A percentile compares a stretch with the other conserved stretches of the same genome.
phyloP scores from a whole-genome alignment of 2,113 vertebrate genomes.

The Lepidothrix coronata region DNA sequence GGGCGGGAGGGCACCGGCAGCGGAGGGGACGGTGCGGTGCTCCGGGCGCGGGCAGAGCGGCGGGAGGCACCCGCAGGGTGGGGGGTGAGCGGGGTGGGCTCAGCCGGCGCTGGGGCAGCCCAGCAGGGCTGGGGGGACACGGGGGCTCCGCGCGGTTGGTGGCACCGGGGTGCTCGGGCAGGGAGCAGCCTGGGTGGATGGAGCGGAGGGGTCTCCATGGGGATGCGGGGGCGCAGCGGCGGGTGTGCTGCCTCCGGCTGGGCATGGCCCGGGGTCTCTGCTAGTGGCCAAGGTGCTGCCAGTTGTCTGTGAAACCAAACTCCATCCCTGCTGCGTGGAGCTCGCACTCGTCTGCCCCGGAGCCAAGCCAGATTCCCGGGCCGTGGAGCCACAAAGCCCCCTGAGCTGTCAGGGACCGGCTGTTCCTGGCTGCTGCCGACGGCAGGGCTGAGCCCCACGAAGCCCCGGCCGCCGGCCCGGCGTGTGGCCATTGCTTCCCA shows the following conservation, averaged over 20 bases:
- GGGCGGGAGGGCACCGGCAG: neutral
- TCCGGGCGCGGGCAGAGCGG: neutral
- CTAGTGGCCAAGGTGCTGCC: fast-evolving
- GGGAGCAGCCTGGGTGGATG: neutral
- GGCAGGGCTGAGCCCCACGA: neutral
- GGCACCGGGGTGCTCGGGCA: neutral
- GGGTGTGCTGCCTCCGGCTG: neutral
- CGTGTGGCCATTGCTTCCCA: neutral
- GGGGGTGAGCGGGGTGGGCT: neutral
- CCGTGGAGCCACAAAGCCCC: fast-evolving
- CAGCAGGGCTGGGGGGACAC: neutral
- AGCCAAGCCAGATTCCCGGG: neutral
- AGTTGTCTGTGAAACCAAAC: neutral
- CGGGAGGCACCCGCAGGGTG: neutral
- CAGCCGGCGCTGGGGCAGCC: neutral
- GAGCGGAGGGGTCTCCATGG: neutral
- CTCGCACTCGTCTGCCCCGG: fast-evolving
- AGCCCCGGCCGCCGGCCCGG: fast-evolving
- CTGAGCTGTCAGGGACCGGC: neutral
- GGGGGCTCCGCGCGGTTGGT: neutral
- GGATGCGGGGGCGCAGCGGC: neutral
- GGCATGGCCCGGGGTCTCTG: neutral
- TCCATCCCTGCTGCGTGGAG: neutral
- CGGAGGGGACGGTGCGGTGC: neutral
- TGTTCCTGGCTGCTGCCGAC: neutral